These are phyloP conservation scores for Sphinx pinastri DNA, from an alignment of 2,888 invertebrate genomes.

Conservation along the genomic window DNA sequence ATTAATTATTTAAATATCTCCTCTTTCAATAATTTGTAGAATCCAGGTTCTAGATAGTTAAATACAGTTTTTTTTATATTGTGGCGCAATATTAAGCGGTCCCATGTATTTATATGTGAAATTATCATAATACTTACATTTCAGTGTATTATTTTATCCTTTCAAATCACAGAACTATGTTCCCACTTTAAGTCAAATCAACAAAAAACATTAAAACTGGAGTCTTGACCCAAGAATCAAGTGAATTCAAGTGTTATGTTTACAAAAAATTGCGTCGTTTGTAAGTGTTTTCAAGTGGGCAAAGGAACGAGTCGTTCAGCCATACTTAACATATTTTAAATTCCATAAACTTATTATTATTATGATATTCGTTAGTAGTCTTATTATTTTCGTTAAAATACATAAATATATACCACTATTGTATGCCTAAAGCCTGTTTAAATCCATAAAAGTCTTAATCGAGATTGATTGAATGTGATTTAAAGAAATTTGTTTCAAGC, in stretches of 20 bases:
- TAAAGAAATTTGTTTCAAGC: not conserved
- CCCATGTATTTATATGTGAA: too few relatives aligned
- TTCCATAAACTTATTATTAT: not conserved
- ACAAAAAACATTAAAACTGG: not conserved
- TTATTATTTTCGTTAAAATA: not conserved
- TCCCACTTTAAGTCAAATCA: not conserved
- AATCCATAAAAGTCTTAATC: not conserved
- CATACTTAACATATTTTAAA: not conserved
- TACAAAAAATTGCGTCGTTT: constrained; percentile 1
- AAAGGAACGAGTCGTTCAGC: not conserved
- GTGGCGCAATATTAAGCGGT: not conserved
- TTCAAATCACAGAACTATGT: constrained; percentile 1
- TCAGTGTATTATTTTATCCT: constrained; percentile 2
- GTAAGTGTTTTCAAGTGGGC: not conserved
- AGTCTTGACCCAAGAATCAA: not conserved
- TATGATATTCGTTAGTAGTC: not conserved
- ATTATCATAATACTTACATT: not conserved
- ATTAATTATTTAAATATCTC: not conserved
- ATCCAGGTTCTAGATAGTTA: not conserved
- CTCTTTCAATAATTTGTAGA: not conserved
- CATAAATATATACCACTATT: not conserved
- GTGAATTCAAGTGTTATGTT: not conserved
- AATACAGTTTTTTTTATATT: not conserved
- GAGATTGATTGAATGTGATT: not conserved
- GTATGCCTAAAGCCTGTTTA: not conserved